Conservation (phyloP, 2,888 invertebrate genomes). For the Rutpela maculata region DNA sequence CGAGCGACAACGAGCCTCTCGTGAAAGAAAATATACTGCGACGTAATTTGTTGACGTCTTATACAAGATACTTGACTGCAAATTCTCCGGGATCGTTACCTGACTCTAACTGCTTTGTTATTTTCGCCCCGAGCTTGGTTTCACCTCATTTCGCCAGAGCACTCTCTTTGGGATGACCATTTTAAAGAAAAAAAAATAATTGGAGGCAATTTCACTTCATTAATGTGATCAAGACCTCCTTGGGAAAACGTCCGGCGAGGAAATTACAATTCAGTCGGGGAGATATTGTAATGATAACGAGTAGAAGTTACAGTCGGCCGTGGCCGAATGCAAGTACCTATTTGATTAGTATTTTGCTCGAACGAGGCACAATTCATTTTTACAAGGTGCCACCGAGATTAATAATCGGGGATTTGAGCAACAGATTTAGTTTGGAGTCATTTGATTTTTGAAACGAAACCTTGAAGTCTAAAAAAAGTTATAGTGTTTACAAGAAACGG, state of each 20-base stretch:
- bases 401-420: no score
- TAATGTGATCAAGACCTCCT: background rate
- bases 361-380: no score
- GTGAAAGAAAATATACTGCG: slow-evolving; percentile 13
- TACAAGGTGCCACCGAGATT: no score
- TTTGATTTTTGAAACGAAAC: no score
- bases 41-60: slow-evolving; percentile 19
- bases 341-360: no score
- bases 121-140: slow-evolving; percentile 1
- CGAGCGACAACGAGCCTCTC: slow-evolving; percentile 16
- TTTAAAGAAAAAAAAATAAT: background rate
- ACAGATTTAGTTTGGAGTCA: no score
- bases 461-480: no score
- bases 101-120: slow-evolving; percentile 17
- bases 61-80: slow-evolving; percentile 24
- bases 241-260: background rate
- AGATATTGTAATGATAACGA: background rate
- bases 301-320: no score
- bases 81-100: slow-evolving; percentile 18
- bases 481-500: no score
- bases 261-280: background rate
- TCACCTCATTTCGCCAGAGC: background rate
- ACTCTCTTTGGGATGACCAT: background rate
- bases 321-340: no score
- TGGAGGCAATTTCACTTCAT: background rate